Evolutionary conservation across 2,797 vertebrate genomes (phyloP).

Genomic region (Somateria mollissima): DNA sequence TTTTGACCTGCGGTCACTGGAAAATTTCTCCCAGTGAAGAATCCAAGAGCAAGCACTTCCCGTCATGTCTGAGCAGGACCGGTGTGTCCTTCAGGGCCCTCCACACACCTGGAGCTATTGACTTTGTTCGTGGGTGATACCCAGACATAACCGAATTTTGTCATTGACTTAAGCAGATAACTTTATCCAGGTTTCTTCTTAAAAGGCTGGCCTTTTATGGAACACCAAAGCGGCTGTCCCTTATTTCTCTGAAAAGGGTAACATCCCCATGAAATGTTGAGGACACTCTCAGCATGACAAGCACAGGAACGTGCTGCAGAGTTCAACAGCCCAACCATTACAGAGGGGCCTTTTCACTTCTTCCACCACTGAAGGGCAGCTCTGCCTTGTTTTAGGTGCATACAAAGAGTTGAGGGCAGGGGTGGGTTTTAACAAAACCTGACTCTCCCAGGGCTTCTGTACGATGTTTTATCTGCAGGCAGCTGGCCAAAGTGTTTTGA

Average conservation of each 20-base stretch:
- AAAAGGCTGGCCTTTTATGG: neutral
- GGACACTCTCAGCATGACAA: neutral
- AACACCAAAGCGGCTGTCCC: neutral
- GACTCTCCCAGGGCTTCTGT: neutral
- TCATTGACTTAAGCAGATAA: neutral
- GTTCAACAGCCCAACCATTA: neutral
- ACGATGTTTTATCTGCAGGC: neutral
- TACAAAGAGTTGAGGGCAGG: neutral
- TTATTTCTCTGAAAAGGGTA: accelerated
- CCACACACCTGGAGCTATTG: neutral
- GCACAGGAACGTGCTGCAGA: neutral
- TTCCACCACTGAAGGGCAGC: neutral
- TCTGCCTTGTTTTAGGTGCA: neutral
- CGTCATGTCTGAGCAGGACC: neutral
- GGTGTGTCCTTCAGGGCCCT: neutral
- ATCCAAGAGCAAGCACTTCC: neutral
- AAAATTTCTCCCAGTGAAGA: neutral
- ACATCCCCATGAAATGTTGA: neutral
- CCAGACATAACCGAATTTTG: neutral
- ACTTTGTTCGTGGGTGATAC: neutral
- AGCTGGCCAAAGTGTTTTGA: neutral
- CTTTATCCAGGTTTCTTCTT: neutral
- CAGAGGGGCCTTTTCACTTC: neutral
- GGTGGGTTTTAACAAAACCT: neutral
- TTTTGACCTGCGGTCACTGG: accelerated